Percentiles rank a stretch among this genome's conserved stretches.
phyloP scores from a whole-genome alignment of 2,888 invertebrate genomes.

The Gandaritis pyraliata region DNA sequence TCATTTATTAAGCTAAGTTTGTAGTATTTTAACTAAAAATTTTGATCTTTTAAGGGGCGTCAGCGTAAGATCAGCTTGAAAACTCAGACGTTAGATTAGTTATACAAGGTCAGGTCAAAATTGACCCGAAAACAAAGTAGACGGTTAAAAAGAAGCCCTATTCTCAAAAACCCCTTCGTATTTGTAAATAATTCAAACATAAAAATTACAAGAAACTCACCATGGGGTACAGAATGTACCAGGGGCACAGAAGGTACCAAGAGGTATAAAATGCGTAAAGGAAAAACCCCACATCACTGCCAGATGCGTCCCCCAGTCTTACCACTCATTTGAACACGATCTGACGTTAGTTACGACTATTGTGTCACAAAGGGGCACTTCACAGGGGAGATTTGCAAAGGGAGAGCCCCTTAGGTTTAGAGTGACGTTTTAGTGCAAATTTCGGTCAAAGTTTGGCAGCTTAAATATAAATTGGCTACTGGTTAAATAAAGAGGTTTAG shows the following conservation, averaged over 20 bases:
- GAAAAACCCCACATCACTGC: constrained; percentile 31
- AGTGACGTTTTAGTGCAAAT: constrained; percentile 29
- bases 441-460: constrained; percentile 24
- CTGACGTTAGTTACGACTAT: constrained; percentile 42
- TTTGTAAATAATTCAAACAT: neutral
- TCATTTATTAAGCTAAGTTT: too few species aligned
- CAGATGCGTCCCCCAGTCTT: constrained; percentile 41
- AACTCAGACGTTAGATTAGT: too few species aligned
- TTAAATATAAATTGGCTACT: constrained; percentile 16
- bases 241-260: constrained; percentile 14
- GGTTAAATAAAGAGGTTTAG: constrained; percentile 7
- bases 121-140: too few species aligned
- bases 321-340: constrained; percentile 43
- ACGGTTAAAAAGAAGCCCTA: too few species aligned
- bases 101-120: too few species aligned
- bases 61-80: too few species aligned
- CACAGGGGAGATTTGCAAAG: constrained; percentile 34
- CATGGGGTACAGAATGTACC: constrained; percentile 32
- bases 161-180: too few species aligned
- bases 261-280: constrained; percentile 32
- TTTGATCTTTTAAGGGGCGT: too few species aligned
- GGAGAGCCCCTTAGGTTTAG: constrained; percentile 21
- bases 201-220: neutral
- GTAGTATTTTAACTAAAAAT: too few species aligned
- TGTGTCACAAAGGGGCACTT: constrained; percentile 39